Evolutionary conservation across 1,140 invertebrate genomes (phyloP), one percentile per base, ranked within the genome.

Genomic region (Arctopsyche grandis): DNA sequence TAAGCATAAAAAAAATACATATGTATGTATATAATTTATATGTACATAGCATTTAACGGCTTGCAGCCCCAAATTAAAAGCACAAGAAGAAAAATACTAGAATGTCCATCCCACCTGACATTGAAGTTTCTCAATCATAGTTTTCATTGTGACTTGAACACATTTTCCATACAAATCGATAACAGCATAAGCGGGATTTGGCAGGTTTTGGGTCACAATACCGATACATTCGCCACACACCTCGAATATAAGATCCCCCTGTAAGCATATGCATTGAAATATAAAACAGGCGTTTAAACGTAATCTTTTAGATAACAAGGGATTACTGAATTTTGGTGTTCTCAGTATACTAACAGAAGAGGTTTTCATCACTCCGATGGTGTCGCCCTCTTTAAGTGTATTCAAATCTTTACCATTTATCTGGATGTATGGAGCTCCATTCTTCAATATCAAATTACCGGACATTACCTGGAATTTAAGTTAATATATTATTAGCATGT

Each of bases 111-210:
- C 24, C 71, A 82, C 80, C 60, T 5, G 9, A 70, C 46, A 78
- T 56, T 73, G 22, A 7, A 58, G n/a, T 29, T 78, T 48, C 5
- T 73, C 12, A 3, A 83, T 84, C 10, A 86, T 85, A 38, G 85
- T 87, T 26, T 90, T 90, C 79, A 93, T 89, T 10, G 93, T 93
- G 9, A 98, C 93, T 90, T 98, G 96, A 7, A 95, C 93, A 88
- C 96, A 98, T 86, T 97, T 96, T 0, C 96, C 96, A 87, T 97
- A 98, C 84, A 99, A 89, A 88, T 98, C 96, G 24, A 98, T 91
- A 12, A 98, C 92, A 9, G 94, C 96, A 90, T 93, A 98, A 14
- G 98, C 89, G 52, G 90, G 88, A 14, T 89, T 83, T 22, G 96
- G 96, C 80, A 98, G 89, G 83, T 93, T 92, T 81, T 89, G 90